A percentile compares a stretch with the other conserved stretches of the same genome.
Evolutionary conservation across 1,140 invertebrate genomes (phyloP).

Genomic region (Ooceraea biroi): DNA sequence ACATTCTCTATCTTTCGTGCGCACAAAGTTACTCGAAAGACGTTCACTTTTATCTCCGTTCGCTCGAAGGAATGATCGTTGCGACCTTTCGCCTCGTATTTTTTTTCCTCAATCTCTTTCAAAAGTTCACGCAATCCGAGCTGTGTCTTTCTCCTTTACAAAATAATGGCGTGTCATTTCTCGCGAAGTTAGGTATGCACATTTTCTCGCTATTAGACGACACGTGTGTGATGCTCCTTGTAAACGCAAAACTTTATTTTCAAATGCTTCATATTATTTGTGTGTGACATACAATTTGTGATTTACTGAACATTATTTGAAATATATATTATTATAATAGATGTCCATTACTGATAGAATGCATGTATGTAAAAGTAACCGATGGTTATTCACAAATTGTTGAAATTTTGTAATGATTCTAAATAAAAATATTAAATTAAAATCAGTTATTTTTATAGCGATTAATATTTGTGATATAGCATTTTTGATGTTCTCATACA

Average conservation of each 20-base stretch:
- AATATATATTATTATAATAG: too few species aligned
- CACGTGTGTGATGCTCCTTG: not conserved
- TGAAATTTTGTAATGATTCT: too few species aligned
- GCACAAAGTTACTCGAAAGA: conserved; percentile 47
- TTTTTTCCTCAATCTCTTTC: conserved; percentile 54
- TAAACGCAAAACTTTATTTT: not conserved
- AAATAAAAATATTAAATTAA: too few species aligned
- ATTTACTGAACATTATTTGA: too few species aligned
- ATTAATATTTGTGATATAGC: too few species aligned
- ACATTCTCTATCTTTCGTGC: not conserved
- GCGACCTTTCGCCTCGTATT: conserved; percentile 64
- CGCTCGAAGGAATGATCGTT: conserved; percentile 41
- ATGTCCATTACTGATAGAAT: too few species aligned
- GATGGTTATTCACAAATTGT: too few species aligned
- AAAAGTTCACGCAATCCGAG: conserved; percentile 67
- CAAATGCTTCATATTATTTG: not conserved
- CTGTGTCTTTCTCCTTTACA: conserved; percentile 64
- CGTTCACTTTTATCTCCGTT: conserved; percentile 68
- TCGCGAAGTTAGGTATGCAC: not conserved
- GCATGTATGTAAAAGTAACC: too few species aligned
- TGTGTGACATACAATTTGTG: too few species aligned
- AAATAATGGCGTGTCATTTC: conserved; percentile 60
- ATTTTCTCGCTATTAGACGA: conserved; percentile 15
- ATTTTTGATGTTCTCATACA: too few species aligned
- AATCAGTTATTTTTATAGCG: too few species aligned